Percentiles rank a stretch among this genome's conserved stretches.
phyloP scores from a whole-genome alignment of 2,888 invertebrate genomes.

The Gibbula magus region DNA sequence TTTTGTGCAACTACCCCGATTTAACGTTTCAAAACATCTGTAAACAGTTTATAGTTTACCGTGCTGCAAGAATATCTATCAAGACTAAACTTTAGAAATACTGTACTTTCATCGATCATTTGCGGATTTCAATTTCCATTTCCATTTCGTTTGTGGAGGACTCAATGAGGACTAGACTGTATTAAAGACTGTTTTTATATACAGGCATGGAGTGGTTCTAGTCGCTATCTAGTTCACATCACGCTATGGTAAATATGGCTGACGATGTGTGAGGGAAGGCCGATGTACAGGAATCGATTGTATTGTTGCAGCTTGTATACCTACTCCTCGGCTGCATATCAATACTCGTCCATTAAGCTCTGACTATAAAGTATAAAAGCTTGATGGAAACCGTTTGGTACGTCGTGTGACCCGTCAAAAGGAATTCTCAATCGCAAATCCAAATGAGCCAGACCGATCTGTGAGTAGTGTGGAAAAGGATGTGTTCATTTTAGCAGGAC shows the following conservation, averaged over 20 bases:
- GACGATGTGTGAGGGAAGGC: not conserved
- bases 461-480: not conserved
- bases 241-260: too few relatives aligned
- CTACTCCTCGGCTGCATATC: not conserved
- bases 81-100: too few relatives aligned
- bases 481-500: not conserved
- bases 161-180: not conserved
- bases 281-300: not conserved
- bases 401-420: not conserved
- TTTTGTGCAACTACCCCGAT: too few relatives aligned
- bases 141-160: too few relatives aligned
- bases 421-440: not conserved
- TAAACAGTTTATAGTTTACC: too few relatives aligned
- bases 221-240: too few relatives aligned
- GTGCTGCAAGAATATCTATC: too few relatives aligned
- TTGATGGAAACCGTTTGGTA: not conserved
- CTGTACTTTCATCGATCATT: too few relatives aligned
- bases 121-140: too few relatives aligned
- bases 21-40: too few relatives aligned
- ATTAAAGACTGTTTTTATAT: not conserved
- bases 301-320: not conserved
- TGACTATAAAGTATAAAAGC: conserved; percentile 5
- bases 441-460: not conserved
- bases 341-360: not conserved
- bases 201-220: too few relatives aligned